Percentiles rank a stretch among this genome's conserved stretches.
Conservation (phyloP, 2,888 invertebrate genomes). For the Auanema sp. region DNA sequence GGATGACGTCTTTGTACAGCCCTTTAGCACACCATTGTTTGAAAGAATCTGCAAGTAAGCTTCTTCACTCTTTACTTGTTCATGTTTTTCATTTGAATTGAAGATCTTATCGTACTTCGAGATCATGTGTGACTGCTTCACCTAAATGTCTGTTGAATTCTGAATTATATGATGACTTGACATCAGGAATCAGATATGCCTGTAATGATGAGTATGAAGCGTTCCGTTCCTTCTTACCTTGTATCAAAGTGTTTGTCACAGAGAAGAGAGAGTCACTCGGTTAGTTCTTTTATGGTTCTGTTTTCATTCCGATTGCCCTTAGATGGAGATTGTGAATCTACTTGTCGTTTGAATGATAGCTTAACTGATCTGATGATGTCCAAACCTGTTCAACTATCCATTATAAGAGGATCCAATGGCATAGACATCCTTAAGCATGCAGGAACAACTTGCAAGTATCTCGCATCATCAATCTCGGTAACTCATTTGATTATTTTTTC, state of each 20-base stretch:
- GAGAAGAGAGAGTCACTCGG: not conserved
- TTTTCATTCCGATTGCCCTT: not conserved
- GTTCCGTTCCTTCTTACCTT: not conserved
- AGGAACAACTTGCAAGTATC: constrained; percentile 3
- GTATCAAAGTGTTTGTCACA: not conserved
- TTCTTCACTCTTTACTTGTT: too few relatives aligned
- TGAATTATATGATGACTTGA: not conserved
- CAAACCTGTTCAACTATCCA: not conserved
- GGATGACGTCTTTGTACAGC: too few relatives aligned
- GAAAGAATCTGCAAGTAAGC: too few relatives aligned
- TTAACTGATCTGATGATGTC: not conserved
- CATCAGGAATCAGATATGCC: not conserved
- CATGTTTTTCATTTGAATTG: too few relatives aligned
- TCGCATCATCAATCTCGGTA: not conserved
- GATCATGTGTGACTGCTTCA: constrained; percentile 1
- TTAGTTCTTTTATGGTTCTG: not conserved
- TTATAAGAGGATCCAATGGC: not conserved
- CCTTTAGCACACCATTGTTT: too few relatives aligned
- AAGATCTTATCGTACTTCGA: not conserved
- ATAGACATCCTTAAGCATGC: not conserved
- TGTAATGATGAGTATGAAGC: not conserved
- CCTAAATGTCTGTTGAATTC: not conserved
- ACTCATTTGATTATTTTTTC: not conserved
- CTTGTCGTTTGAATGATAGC: not conserved
- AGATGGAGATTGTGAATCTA: not conserved